Conservation (phyloP, 2,113 vertebrate species). For the Spea multiplicata region DNA sequence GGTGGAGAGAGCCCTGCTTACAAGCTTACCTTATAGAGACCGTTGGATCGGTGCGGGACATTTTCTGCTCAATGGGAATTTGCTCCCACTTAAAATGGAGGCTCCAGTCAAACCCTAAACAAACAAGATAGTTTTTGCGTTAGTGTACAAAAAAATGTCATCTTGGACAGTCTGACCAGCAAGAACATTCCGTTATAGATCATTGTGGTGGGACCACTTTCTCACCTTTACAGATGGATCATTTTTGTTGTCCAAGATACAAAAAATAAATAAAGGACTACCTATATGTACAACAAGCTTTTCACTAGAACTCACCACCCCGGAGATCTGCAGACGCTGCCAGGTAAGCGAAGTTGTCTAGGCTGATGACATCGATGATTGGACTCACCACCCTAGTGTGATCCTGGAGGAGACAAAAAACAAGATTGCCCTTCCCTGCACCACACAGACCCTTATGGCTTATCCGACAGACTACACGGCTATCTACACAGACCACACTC, state of each 20-base stretch:
- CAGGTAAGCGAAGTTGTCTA: slow-evolving; percentile 97
- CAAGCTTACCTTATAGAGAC: slow-evolving; percentile 90
- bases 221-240: too few species aligned
- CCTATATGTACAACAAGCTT: too few species aligned
- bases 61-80: slow-evolving; percentile 97
- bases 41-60: slow-evolving; percentile 91
- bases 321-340: slow-evolving; percentile 95
- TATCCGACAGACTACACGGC: too few species aligned
- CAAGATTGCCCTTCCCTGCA: not conserved
- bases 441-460: too few species aligned
- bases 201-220: too few species aligned
- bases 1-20: too few species aligned
- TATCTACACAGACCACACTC: slow-evolving; percentile 36
- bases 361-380: slow-evolving; percentile 98
- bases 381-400: slow-evolving; percentile 94
- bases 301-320: slow-evolving; percentile 76
- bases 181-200: too few species aligned
- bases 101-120: slow-evolving; percentile 96
- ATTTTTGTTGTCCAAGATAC: too few species aligned
- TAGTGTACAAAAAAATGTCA: too few species aligned
- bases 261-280: too few species aligned
- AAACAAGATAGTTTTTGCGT: slow-evolving; percentile 23
- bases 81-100: slow-evolving; percentile 99
- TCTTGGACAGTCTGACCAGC: too few species aligned
- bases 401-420: slow-evolving; percentile 69